Evolutionary conservation across 2,888 invertebrate species (phyloP).

Genomic region (Meteorus cinctellus): DNA sequence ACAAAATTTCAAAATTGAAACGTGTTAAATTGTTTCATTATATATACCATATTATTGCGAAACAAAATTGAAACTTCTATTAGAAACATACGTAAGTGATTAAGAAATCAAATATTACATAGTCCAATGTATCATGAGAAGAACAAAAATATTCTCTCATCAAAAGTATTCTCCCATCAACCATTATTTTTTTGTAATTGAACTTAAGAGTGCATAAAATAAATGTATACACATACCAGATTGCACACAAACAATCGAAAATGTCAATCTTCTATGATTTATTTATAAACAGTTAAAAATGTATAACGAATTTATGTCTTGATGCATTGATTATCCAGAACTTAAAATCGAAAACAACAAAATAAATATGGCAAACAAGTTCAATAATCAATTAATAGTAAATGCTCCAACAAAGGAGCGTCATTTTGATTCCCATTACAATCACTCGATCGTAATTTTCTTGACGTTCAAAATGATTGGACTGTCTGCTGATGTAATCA

Average conservation of each 20-base stretch:
- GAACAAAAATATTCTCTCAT: constrained; percentile 40
- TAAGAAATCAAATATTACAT: constrained; percentile 32
- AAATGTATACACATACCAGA: constrained; percentile 56
- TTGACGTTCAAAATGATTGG: constrained; percentile 58
- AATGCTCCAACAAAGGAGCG: not conserved
- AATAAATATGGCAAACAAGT: not conserved
- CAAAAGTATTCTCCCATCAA: constrained; percentile 51
- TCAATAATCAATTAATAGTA: not conserved
- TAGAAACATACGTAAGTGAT: constrained; percentile 18
- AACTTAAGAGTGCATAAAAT: constrained; percentile 64
- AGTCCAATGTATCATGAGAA: constrained; percentile 51
- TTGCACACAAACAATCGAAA: not conserved
- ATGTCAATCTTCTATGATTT: not conserved
- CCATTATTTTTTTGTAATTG: constrained; percentile 68
- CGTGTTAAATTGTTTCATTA: not conserved
- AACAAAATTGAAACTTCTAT: constrained; percentile 22
- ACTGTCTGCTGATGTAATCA: constrained; percentile 51
- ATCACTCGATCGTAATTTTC: constrained; percentile 37
- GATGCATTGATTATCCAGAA: not conserved
- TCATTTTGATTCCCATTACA: not conserved
- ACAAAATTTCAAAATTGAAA: not conserved
- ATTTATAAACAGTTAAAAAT: not conserved
- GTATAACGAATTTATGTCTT: not conserved
- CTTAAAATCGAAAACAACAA: not conserved
- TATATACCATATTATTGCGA: constrained; percentile 39